These are phyloP conservation scores for Molorchus minor DNA, from an alignment of 2,888 invertebrate genomes.

Conservation along the genomic window DNA sequence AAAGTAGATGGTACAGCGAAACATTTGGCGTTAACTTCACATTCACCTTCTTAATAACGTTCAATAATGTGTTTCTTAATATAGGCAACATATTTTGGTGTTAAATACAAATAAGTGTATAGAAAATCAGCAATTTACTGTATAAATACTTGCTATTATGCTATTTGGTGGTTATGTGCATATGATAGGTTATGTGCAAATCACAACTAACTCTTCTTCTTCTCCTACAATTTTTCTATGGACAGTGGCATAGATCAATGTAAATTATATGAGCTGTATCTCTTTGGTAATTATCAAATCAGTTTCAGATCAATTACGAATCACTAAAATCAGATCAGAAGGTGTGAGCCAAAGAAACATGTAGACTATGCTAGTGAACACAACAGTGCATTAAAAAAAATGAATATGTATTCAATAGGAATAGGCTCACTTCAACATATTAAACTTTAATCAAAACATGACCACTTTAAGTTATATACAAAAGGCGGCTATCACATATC, in stretches of 20 bases:
- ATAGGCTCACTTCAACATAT: too few species aligned
- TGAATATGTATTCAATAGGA: too few species aligned
- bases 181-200: neutral
- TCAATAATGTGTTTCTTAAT: neutral
- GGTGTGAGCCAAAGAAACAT: too few species aligned
- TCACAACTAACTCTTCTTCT: neutral
- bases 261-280: neutral
- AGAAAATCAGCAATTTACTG: too few species aligned
- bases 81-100: constrained; percentile 1
- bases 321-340: too few species aligned
- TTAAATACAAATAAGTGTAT: neutral
- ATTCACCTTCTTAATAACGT: neutral
- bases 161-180: neutral
- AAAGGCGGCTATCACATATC: too few species aligned
- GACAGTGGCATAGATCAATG: neutral
- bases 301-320: too few species aligned
- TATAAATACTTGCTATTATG: neutral
- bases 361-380: too few species aligned
- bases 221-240: neutral
- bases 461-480: too few species aligned
- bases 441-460: too few species aligned
- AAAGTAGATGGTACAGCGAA: constrained; percentile 6
- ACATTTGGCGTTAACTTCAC: neutral
- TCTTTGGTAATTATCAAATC: too few species aligned
- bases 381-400: too few species aligned